phyloP scores from a whole-genome alignment of 2,797 vertebrate species.

The Champsocephalus gunnari region DNA sequence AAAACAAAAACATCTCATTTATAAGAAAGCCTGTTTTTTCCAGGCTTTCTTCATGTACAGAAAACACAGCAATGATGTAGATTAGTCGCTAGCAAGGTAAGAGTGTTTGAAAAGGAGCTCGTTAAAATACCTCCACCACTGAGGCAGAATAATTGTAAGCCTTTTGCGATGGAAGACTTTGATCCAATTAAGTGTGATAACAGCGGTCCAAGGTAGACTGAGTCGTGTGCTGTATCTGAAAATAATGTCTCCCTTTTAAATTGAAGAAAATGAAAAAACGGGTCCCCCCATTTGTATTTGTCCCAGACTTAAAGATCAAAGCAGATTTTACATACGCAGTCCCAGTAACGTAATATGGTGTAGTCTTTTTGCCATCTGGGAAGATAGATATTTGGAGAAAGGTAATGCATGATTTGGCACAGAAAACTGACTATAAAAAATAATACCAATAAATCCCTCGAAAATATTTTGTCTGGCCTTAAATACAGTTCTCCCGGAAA shows the following conservation, averaged over 20 bases:
- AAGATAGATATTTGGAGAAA: conserved; percentile 27
- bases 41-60: conserved; percentile 4
- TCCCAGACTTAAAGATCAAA: conserved; percentile 62
- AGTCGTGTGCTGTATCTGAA: conserved; percentile 49
- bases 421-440: background rate
- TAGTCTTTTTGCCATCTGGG: conserved; percentile 21
- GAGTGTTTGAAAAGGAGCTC: conserved; percentile 58
- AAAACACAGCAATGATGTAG: conserved; percentile 43
- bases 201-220: conserved; percentile 53
- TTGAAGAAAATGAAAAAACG: conserved; percentile 67
- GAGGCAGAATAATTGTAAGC: conserved; percentile 60
- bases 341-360: conserved; percentile 27
- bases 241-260: conserved; percentile 52
- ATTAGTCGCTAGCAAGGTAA: conserved; percentile 56
- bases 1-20: conserved; percentile 19
- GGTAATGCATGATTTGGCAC: conserved; percentile 3
- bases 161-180: conserved; percentile 65
- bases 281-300: conserved; percentile 59
- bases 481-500: conserved; percentile 5
- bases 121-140: conserved; percentile 65
- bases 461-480: background rate
- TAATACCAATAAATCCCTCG: conserved; percentile 17
- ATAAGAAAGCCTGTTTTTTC: conserved; percentile 9
- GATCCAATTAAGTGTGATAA: conserved; percentile 72
- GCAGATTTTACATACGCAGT: conserved; percentile 37